Percentiles rank a stretch among this genome's conserved stretches.
Conservation (phyloP, 2,888 invertebrate genomes). For the Limnephilus rhombicus region DNA sequence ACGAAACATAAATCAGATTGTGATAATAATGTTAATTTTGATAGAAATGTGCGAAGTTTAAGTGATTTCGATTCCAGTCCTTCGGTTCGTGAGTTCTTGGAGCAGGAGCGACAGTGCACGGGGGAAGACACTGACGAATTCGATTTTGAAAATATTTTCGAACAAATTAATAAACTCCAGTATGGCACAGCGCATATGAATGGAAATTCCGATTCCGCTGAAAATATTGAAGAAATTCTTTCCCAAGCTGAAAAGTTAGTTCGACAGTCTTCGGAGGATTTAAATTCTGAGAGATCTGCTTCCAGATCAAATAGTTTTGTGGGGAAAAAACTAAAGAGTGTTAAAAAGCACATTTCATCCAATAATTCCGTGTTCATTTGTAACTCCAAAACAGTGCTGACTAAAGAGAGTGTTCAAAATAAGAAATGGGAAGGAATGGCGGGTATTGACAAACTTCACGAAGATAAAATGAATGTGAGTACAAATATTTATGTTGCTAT, state of each 20-base stretch:
- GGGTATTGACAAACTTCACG: not conserved
- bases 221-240: constrained; percentile 79
- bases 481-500: not conserved
- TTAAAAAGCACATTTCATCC: constrained; percentile 23
- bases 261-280: constrained; percentile 66
- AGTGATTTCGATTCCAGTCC: constrained; percentile 52
- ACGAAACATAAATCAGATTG: not conserved
- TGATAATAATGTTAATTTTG: constrained; percentile 19
- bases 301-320: not conserved
- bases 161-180: constrained; percentile 66
- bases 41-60: not conserved
- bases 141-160: constrained; percentile 61
- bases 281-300: constrained; percentile 26
- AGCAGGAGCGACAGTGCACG: constrained; percentile 71
- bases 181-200: constrained; percentile 67
- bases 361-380: constrained; percentile 17
- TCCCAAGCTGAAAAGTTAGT: constrained; percentile 78
- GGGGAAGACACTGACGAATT: constrained; percentile 63
- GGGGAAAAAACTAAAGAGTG: not conserved
- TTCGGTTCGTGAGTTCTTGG: constrained; percentile 72
- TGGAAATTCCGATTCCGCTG: constrained; percentile 69
- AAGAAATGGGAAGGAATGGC: constrained; percentile 3
- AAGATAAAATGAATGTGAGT: constrained; percentile 19
- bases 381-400: constrained; percentile 15
- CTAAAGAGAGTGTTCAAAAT: constrained; percentile 8